Evolutionary conservation across 2,797 vertebrate genomes (phyloP).

Genomic region (Notamacropus eugenii): DNA sequence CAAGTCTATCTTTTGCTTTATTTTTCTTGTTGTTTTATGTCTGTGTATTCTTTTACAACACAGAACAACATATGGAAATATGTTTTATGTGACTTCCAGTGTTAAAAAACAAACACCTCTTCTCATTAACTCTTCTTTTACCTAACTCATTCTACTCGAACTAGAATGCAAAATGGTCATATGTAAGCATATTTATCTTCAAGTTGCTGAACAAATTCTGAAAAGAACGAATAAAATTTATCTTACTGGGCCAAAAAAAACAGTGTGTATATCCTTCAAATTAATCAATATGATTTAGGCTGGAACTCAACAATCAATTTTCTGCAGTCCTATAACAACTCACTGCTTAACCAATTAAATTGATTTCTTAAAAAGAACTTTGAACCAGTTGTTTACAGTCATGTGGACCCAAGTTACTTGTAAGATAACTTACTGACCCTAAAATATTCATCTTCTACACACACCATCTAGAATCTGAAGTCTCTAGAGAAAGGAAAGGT

Average conservation of each 20-base stretch:
- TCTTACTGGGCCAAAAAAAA: neutral
- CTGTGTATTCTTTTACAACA: neutral
- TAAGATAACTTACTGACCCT: conserved; percentile 17
- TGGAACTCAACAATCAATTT: neutral
- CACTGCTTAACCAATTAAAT: neutral
- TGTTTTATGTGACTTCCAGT: neutral
- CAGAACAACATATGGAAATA: neutral
- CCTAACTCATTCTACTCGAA: neutral
- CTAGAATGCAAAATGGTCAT: neutral
- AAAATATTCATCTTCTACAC: neutral
- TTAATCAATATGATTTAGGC: neutral
- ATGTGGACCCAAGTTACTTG: neutral
- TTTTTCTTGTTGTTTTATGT: neutral
- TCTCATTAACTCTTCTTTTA: neutral
- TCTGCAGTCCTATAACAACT: neutral
- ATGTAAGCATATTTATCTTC: neutral
- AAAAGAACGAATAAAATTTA: neutral
- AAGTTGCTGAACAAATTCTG: neutral
- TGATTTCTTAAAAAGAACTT: neutral
- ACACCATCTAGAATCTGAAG: neutral
- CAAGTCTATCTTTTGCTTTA: neutral
- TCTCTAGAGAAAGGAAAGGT: conserved; percentile 9
- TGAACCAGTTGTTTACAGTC: neutral
- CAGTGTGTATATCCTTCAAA: conserved; percentile 4
- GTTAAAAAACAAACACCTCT: neutral